These are phyloP conservation scores for Eudemis profundana DNA, from an alignment of 2,888 invertebrate species.

Conservation along the genomic window DNA sequence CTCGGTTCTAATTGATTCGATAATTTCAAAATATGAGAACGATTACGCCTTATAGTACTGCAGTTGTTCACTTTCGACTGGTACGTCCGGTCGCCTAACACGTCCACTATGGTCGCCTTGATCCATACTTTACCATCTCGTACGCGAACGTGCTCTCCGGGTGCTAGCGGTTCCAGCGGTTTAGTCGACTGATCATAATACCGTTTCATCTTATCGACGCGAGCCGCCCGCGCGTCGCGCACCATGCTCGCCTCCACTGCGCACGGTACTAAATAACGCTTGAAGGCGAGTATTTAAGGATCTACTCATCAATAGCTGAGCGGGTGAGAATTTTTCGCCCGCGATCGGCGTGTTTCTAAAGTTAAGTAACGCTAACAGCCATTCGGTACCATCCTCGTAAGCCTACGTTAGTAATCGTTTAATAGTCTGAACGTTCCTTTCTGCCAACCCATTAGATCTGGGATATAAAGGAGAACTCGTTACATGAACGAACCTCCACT, in stretches of 20 bases:
- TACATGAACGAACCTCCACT: too few species aligned
- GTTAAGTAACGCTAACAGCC: too few species aligned
- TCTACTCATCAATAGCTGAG: too few species aligned
- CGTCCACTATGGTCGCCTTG: not conserved
- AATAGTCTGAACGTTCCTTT: too few species aligned
- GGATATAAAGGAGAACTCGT: too few species aligned
- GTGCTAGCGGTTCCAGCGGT: not conserved
- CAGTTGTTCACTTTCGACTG: conserved; percentile 33
- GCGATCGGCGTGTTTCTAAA: too few species aligned
- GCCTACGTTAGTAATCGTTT: too few species aligned
- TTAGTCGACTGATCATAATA: conserved; percentile 1
- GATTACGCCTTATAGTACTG: conserved; percentile 27
- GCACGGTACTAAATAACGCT: not conserved
- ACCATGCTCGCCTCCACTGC: not conserved
- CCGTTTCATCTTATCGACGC: conserved; percentile 16
- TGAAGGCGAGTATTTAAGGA: too few species aligned
- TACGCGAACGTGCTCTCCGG: conserved; percentile 11
- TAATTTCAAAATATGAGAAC: conserved; percentile 34
- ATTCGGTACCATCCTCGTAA: too few species aligned
- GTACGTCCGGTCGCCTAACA: conserved; percentile 23
- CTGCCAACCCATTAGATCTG: too few species aligned
- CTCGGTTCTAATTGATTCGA: not conserved
- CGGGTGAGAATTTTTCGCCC: too few species aligned
- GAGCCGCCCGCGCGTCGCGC: not conserved
- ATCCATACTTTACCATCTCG: conserved; percentile 17